A percentile compares a stretch with the other conserved stretches of the same genome.
Conservation (phyloP, 2,888 invertebrate genomes). For the Drosophila phalerata region DNA sequence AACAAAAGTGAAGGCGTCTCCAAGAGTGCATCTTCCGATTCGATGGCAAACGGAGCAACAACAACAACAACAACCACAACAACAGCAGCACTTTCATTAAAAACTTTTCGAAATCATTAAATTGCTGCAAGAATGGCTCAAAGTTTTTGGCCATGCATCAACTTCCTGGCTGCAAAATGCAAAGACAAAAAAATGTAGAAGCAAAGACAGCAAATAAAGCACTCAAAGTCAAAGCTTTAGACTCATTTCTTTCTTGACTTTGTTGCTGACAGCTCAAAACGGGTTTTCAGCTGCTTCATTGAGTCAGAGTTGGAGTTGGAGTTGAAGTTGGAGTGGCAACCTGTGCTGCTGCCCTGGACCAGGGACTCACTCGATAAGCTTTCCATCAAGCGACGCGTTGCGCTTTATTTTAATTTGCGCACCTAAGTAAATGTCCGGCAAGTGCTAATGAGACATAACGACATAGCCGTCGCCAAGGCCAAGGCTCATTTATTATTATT, state of each 20-base stretch:
- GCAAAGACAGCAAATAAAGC: slow-evolving; percentile 31
- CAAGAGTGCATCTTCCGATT: slow-evolving; percentile 54
- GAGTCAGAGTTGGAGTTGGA: slow-evolving; percentile 9
- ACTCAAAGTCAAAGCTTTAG: slow-evolving; percentile 37
- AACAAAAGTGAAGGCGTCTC: slow-evolving; percentile 76
- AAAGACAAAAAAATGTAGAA: slow-evolving; percentile 21
- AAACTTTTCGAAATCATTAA: slow-evolving; percentile 55
- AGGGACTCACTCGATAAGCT: slow-evolving; percentile 33
- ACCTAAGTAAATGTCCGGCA: slow-evolving; percentile 64
- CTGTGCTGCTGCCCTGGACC: slow-evolving; percentile 10
- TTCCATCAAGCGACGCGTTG: slow-evolving; percentile 52
- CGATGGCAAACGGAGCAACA: slow-evolving; percentile 2
- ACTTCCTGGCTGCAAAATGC: slow-evolving; percentile 46
- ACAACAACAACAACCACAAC: slow-evolving; percentile 27
- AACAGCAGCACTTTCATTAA: slow-evolving; percentile 57
- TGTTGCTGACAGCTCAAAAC: slow-evolving; percentile 43
- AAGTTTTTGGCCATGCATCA: slow-evolving; percentile 49
- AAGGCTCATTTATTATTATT: slow-evolving; percentile 67
- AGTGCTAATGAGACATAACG: slow-evolving; percentile 79
- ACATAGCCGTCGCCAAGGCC: slow-evolving; percentile 71
- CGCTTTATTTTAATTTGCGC: slow-evolving; percentile 75
- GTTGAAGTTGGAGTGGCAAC: not conserved
- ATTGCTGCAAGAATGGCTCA: slow-evolving; percentile 51
- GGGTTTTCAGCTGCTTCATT: slow-evolving; percentile 32
- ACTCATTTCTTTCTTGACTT: slow-evolving; percentile 34